Percentiles rank a stretch among this genome's conserved stretches.
Evolutionary conservation across 2,113 vertebrate species (phyloP).

Genomic region (Brachirus orientalis): DNA sequence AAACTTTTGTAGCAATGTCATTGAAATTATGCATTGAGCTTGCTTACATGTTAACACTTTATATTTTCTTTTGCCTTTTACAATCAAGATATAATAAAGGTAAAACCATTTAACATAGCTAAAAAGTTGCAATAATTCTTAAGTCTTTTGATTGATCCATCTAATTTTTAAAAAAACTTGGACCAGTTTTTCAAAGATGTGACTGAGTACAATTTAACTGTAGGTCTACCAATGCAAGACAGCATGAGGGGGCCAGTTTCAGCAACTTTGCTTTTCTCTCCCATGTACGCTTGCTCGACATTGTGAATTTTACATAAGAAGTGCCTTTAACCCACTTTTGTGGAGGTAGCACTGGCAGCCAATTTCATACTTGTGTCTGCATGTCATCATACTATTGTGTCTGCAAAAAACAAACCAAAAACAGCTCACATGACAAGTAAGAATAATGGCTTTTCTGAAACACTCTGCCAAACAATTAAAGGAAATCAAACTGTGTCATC

Average conservation of each 20-base stretch:
- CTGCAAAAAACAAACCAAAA: neutral
- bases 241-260: too few species aligned
- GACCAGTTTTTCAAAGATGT: conserved; percentile 11
- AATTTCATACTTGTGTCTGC: neutral
- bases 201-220: neutral
- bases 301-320: too few species aligned
- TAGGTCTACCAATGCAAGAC: too few species aligned
- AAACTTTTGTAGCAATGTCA: too few species aligned
- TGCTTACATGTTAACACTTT: neutral
- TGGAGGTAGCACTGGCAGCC: neutral
- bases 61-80: conserved; percentile 4
- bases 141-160: conserved; percentile 2
- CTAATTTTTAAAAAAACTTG: conserved; percentile 20
- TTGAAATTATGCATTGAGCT: conserved; percentile 4
- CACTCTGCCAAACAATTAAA: conserved; percentile 4
- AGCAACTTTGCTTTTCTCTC: too few species aligned
- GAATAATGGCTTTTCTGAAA: neutral
- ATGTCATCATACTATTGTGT: neutral
- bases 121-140: conserved; percentile 25
- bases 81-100: conserved; percentile 3
- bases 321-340: neutral
- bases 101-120: conserved; percentile 17
- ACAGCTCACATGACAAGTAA: neutral
- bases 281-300: too few species aligned
- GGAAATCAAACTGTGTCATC: conserved; percentile 9